These are phyloP conservation scores for Drosophila acutilabella DNA, from an alignment of 2,888 invertebrate species.

Conservation along the genomic window DNA sequence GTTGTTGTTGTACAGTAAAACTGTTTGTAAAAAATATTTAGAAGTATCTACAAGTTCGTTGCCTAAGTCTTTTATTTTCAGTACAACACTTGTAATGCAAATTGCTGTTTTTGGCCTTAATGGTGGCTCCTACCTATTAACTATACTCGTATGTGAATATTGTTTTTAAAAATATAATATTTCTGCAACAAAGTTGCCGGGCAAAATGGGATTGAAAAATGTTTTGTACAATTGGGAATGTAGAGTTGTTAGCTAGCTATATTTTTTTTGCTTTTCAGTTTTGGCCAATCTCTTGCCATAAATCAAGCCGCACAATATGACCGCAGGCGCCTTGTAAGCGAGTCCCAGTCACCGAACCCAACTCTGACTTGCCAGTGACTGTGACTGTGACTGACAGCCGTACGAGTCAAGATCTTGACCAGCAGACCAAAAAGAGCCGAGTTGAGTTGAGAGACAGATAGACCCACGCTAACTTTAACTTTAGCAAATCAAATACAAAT, in stretches of 20 bases:
- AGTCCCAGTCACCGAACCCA: conserved; percentile 70
- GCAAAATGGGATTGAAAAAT: conserved; percentile 67
- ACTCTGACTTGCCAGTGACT: conserved; percentile 65
- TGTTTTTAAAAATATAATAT: conserved; percentile 8
- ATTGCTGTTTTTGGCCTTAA: too few relatives aligned
- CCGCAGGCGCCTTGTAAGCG: conserved; percentile 79
- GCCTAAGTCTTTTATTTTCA: not conserved
- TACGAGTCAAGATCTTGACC: conserved; percentile 73
- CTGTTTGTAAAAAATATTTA: too few relatives aligned
- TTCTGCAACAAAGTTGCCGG: conserved; percentile 12
- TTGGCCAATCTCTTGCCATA: conserved; percentile 77
- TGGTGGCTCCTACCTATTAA: not conserved
- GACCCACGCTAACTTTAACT: conserved; percentile 58
- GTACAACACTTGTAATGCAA: not conserved
- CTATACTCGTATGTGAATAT: conserved; percentile 7
- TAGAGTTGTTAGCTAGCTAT: conserved; percentile 42
- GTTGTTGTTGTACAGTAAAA: too few relatives aligned
- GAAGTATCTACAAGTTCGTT: not conserved
- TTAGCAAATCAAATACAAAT: conserved; percentile 78
- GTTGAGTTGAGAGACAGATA: conserved; percentile 28
- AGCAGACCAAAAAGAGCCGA: conserved; percentile 35
- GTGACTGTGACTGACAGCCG: conserved; percentile 79
- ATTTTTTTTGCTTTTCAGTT: conserved; percentile 40
- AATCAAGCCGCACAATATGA: conserved; percentile 76
- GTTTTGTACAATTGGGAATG: conserved; percentile 71